These are phyloP conservation scores for Phylloscopus trochilus DNA, from an alignment of 2,113 vertebrate species.

Conservation along the genomic window DNA sequence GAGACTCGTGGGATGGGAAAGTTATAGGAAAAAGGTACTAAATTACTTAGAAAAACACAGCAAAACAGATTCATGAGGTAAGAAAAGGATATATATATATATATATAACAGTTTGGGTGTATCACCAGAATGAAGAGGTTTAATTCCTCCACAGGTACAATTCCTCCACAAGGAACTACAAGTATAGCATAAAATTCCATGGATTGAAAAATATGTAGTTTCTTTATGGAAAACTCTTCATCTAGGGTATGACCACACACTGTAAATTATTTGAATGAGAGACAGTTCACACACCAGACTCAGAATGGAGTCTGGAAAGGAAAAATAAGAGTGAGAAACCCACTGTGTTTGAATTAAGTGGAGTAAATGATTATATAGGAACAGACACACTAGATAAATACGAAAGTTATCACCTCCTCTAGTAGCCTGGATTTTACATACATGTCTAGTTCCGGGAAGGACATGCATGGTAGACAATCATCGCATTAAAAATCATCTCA, in stretches of 20 bases:
- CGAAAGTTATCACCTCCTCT: not conserved
- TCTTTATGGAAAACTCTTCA: not conserved
- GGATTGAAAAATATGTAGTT: not conserved
- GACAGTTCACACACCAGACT: not conserved
- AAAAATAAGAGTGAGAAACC: not conserved
- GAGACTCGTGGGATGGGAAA: not conserved
- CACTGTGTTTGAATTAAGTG: not conserved
- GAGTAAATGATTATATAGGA: not conserved
- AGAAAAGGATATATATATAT: not conserved
- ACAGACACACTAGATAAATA: not conserved
- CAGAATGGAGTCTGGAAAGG: not conserved
- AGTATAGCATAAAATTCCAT: not conserved
- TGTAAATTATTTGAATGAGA: not conserved
- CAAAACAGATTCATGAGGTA: not conserved
- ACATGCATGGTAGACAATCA: not conserved
- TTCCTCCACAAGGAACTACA: not conserved
- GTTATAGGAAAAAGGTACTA: not conserved
- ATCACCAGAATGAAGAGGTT: not conserved
- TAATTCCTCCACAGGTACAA: not conserved
- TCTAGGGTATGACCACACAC: not conserved
- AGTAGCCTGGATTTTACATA: not conserved
- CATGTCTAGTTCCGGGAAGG: not conserved
- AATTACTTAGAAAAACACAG: not conserved
- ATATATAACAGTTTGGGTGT: not conserved
- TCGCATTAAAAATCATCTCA: not conserved